These are phyloP conservation scores for Daboia siamensis DNA, from an alignment of 2,113 vertebrate genomes.

Conservation along the genomic window DNA sequence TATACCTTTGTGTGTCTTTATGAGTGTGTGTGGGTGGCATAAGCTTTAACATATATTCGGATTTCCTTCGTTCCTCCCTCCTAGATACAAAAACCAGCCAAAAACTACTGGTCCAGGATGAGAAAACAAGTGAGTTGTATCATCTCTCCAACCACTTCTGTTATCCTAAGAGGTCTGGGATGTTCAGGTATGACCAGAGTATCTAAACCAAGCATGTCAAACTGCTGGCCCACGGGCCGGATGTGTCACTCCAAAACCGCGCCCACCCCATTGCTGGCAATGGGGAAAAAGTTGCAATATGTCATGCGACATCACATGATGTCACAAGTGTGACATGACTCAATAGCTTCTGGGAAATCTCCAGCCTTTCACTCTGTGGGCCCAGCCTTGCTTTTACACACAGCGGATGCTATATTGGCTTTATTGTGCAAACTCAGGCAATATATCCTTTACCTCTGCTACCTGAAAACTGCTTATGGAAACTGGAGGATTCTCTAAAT, in stretches of 20 bases:
- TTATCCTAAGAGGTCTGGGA: not conserved
- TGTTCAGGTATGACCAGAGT: not conserved
- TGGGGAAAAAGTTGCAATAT: too few species aligned
- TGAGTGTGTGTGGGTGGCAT: not conserved
- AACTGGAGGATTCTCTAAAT: not conserved
- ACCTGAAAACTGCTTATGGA: not conserved
- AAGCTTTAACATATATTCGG: not conserved
- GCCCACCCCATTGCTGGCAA: too few species aligned
- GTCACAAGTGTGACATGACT: not conserved
- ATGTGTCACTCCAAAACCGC: too few species aligned
- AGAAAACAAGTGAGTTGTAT: not conserved
- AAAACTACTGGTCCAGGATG: not conserved
- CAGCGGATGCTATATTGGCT: not conserved
- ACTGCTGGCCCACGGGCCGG: too few species aligned
- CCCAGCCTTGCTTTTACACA: not conserved
- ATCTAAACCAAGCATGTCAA: too few species aligned
- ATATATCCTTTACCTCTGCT: not conserved
- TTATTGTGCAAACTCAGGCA: not conserved
- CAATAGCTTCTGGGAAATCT: not conserved
- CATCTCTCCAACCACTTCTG: not conserved
- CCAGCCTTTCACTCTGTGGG: not conserved
- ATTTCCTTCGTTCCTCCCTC: not conserved
- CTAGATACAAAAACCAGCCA: not conserved
- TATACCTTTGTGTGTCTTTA: not conserved
- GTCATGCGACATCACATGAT: too few species aligned